Evolutionary conservation across 2,888 invertebrate species (phyloP), one percentile per base, ranked within the genome.

Genomic region (Timandra comae): DNA sequence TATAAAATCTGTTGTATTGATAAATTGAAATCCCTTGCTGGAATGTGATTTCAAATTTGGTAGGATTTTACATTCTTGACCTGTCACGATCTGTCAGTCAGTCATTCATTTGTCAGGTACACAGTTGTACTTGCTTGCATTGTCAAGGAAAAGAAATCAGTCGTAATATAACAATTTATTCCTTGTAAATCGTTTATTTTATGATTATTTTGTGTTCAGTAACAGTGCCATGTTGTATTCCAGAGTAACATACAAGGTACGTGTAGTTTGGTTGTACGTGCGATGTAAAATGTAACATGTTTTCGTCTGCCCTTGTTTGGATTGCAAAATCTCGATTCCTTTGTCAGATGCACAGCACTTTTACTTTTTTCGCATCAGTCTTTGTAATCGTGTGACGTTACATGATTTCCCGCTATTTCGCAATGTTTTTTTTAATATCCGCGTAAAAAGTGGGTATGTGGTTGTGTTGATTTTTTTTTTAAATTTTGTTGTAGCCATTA

Each of bases 271-370:
- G 41, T 39, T 41, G 39, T 40, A 33, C 40, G 39, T 41, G 30
- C 47, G 39, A 55, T 53, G 44, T 56, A 45, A 45, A 45, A 38
- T 42, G 57, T 58, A 63, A 66, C 74, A 71, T 72, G 75, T 77
- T 76, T 67, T 70, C 56, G 39, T 64, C 55, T 77, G 79, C 75
- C 84, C 80, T 80, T 81, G 81, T 75, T 80, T 66, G 59, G 56
- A 52, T 78, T 80, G 75, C 77, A 69, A 79, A 81, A 82, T 73
- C 75, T 73, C 52, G 54, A 66, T 75, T 81, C 75, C 80, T 81
- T 81, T 81, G 82, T 81, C 70, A 78, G 67, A 64, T 55, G 59
- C 52, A 54, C 51, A 43, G 41, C 52, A 84, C 84, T 84, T 84
- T 84, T 84, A 84, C 81, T 84, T 84, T 45, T 81, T 77, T 63